Evolutionary conservation across 2,797 vertebrate genomes (phyloP), one percentile per base, ranked within the genome.

Genomic region (Huso huso): DNA sequence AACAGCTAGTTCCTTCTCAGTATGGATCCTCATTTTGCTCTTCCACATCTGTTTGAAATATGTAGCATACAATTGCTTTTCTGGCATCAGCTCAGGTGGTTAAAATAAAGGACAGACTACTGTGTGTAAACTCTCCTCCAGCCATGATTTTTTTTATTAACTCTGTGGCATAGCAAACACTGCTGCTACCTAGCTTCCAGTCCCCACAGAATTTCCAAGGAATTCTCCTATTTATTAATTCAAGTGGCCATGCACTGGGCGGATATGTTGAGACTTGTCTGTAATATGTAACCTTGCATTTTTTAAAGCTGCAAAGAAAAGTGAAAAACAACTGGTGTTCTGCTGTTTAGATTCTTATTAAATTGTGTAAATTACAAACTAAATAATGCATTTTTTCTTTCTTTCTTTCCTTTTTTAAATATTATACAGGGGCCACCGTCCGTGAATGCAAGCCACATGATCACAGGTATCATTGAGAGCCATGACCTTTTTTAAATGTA

Each of bases 1-100:
- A 89, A 72, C 79, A 79, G 77, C 77, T 87, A 81, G 90, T 83
- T 82, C 90, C 93, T 93, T 92, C 90, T 82, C 80, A 91, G 91
- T 90, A 85, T 23, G 73, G 84, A 86, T 86, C 89, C 86, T 87
- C 81, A 79, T 77, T 79, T 83, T 80, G 81, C 76, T 86, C 85
- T 85, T 82, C 83, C 86, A 93, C 93, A 95, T 96, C 92, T 95
- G 94, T 88, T 91, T 89, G 86, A 93, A 97, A 95, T 89, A 92
- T 89, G 88, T 84, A 86, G 82, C 71, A 84, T 84, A 89, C 88
- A 87, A 88, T 84, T 81, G 81, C 80, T 82, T 82, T 91, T 83
- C 86, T 91, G 89, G 90, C 91, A 84, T 75, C 67, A 72, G 81
- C 83, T 91, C 87, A 90, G 89, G 88, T 87, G 85, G 86, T 89